Evolutionary conservation across 2,113 vertebrate species (phyloP).

Genomic region (Hassar affinis): DNA sequence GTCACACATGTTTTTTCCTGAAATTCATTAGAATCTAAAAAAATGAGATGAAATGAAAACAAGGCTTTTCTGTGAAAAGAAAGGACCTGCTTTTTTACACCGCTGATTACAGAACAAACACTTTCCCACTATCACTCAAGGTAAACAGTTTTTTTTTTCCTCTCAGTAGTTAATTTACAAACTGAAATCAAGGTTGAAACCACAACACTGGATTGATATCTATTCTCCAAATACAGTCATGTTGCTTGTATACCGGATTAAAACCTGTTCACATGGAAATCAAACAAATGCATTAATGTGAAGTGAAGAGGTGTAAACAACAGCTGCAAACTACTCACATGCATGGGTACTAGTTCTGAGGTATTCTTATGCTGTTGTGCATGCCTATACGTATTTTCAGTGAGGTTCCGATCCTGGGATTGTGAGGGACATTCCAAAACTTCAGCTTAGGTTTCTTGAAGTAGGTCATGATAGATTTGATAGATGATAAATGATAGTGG

Average conservation of each 20-base stretch:
- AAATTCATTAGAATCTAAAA: not conserved
- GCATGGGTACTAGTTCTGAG: not conserved
- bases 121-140: too few species aligned
- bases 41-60: not conserved
- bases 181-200: not conserved
- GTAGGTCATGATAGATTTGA: not conserved
- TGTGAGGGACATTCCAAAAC: not conserved
- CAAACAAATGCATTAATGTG: not conserved
- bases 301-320: not conserved
- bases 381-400: not conserved
- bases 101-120: too few species aligned
- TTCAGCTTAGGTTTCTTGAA: not conserved
- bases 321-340: not conserved
- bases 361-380: not conserved
- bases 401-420: not conserved
- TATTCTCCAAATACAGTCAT: too few species aligned
- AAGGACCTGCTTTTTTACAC: not conserved
- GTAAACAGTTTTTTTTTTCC: too few species aligned
- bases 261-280: not conserved
- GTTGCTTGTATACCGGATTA: too few species aligned
- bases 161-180: too few species aligned
- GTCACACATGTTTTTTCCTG: not conserved
- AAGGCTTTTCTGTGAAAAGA: not conserved
- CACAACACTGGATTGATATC: not conserved
- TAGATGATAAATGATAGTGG: too few species aligned